phyloP scores from a whole-genome alignment of 2,888 invertebrate genomes.

The Drosophila greeni region DNA sequence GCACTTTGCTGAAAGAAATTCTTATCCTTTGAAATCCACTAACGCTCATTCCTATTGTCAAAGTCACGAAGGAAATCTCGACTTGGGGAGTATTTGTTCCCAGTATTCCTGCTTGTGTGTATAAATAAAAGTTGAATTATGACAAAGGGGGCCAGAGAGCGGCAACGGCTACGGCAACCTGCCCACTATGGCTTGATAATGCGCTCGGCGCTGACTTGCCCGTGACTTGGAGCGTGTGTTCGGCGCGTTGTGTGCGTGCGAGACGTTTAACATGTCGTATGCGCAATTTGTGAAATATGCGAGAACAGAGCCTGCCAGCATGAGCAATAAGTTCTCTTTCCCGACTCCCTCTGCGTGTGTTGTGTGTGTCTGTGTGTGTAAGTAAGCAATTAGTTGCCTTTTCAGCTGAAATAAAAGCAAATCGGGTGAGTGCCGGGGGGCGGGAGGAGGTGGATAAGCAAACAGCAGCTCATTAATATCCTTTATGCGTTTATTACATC shows the following conservation, averaged over 20 bases:
- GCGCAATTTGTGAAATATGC: conserved; percentile 72
- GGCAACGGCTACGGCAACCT: conserved; percentile 27
- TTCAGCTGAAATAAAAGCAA: conserved; percentile 69
- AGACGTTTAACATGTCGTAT: conserved; percentile 69
- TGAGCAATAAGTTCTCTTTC: conserved; percentile 59
- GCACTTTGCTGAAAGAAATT: neutral
- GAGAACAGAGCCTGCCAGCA: conserved; percentile 54
- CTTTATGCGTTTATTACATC: conserved; percentile 70
- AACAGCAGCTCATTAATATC: conserved; percentile 71
- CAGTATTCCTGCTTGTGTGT: conserved; percentile 29
- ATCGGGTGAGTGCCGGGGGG: conserved; percentile 47
- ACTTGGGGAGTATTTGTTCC: neutral
- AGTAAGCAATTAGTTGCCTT: conserved; percentile 72
- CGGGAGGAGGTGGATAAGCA: conserved; percentile 39
- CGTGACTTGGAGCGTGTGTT: conserved; percentile 42
- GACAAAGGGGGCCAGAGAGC: conserved; percentile 49
- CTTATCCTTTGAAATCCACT: neutral
- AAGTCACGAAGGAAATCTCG: conserved; percentile 1
- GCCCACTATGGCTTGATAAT: conserved; percentile 62
- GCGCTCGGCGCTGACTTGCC: conserved; percentile 54
- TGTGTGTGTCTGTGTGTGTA: conserved; percentile 45
- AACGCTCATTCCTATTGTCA: conserved; percentile 6
- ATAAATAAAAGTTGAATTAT: conserved; percentile 70
- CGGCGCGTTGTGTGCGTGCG: conserved; percentile 42
- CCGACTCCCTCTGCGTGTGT: neutral